Percentiles rank a stretch among this genome's conserved stretches.
phyloP scores from a whole-genome alignment of 2,888 invertebrate genomes.

The Xiphydria camelus region DNA sequence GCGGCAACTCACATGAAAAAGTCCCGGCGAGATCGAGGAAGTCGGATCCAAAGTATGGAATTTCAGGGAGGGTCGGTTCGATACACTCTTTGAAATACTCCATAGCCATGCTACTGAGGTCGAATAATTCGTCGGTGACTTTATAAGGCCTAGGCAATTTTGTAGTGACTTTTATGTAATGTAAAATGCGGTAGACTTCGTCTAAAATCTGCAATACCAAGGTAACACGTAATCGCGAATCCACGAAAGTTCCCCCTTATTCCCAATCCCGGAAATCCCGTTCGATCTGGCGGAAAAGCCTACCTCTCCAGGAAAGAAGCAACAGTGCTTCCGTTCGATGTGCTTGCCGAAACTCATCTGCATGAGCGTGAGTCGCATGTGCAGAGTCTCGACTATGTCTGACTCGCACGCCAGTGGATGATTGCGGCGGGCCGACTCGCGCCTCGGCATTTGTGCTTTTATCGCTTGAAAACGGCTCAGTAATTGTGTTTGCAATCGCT shows the following conservation, averaged over 20 bases:
- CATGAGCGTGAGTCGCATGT: conserved; percentile 86
- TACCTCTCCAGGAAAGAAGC: conserved; percentile 94
- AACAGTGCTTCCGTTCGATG: conserved; percentile 89
- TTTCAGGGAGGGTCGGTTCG: conserved; percentile 86
- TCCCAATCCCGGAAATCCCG: background rate
- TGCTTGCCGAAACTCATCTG: conserved; percentile 96
- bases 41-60: conserved; percentile 84
- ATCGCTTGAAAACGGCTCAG: conserved; percentile 82
- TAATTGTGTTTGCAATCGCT: conserved; percentile 83
- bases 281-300: no score
- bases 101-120: conserved; percentile 96
- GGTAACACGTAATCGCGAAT: conserved; percentile 3
- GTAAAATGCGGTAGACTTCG: conserved; percentile 85
- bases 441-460: conserved; percentile 87
- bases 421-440: conserved; percentile 87
- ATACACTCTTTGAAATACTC: conserved; percentile 95
- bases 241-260: background rate
- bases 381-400: conserved; percentile 90
- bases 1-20: conserved; percentile 66
- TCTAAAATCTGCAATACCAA: conserved; percentile 83
- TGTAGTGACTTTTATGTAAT: conserved; percentile 80
- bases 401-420: conserved; percentile 90
- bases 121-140: conserved; percentile 92
- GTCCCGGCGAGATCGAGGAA: conserved; percentile 77
- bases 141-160: conserved; percentile 86